These are phyloP conservation scores for Micronycteris hirsuta DNA, from an alignment of 2,113 vertebrate species.

Conservation along the genomic window DNA sequence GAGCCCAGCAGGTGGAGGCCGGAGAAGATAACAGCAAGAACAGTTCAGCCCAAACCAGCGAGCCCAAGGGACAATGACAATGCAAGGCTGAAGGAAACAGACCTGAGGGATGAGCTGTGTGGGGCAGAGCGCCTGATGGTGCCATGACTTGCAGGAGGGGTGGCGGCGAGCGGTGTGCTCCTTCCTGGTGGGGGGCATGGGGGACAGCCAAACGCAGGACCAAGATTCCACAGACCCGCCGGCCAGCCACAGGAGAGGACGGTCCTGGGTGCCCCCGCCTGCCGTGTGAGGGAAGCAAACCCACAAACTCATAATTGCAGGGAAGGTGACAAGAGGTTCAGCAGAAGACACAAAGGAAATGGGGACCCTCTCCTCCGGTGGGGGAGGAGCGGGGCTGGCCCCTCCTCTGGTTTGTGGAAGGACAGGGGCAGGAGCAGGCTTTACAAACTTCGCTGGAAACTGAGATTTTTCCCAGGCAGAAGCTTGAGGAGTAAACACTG, in stretches of 20 bases:
- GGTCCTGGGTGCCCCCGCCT: no score
- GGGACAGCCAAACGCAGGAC: background rate
- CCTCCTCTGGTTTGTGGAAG: background rate
- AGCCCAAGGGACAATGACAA: background rate
- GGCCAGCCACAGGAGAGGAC: background rate
- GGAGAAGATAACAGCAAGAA: accelerated
- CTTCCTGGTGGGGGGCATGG: no score
- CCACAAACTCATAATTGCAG: background rate
- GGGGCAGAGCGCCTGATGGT: background rate
- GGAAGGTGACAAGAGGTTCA: background rate
- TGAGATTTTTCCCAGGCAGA: background rate
- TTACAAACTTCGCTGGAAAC: background rate
- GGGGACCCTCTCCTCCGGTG: background rate
- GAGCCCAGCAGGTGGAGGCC: background rate
- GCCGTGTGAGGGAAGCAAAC: accelerated
- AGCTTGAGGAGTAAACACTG: background rate
- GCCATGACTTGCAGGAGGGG: no score
- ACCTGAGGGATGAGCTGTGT: accelerated
- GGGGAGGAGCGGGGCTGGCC: background rate
- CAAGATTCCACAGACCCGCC: background rate
- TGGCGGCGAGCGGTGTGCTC: background rate
- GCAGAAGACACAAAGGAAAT: background rate
- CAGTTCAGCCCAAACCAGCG: background rate
- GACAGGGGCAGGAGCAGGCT: background rate
- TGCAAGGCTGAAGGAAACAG: no score